phyloP scores from a whole-genome alignment of 2,888 invertebrate genomes.

The Melipona beecheii region DNA sequence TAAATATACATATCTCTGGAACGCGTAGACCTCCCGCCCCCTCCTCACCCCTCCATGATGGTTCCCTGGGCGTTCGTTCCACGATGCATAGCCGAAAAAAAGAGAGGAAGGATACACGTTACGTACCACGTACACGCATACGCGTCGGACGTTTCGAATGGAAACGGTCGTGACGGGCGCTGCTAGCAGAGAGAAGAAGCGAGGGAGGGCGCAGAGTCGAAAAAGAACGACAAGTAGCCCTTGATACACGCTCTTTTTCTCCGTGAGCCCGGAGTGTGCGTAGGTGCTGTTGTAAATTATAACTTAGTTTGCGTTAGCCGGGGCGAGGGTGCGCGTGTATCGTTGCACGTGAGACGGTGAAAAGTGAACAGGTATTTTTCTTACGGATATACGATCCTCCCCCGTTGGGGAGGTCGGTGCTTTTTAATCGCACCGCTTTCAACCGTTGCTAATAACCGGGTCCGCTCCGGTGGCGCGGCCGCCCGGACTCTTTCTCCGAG shows the following conservation, averaged over 20 bases:
- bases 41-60: neutral
- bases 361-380: conserved; percentile 49
- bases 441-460: conserved; percentile 8
- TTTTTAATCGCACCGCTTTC: conserved; percentile 22
- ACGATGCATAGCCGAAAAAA: conserved; percentile 36
- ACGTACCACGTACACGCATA: neutral
- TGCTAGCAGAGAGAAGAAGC: neutral
- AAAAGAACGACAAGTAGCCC: conserved; percentile 53
- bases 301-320: conserved; percentile 37
- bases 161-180: conserved; percentile 41
- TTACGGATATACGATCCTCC: conserved; percentile 21
- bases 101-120: conserved; percentile 20
- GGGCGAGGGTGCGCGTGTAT: neutral
- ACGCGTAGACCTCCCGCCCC: too few species aligned
- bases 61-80: neutral
- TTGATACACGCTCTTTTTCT: conserved; percentile 34
- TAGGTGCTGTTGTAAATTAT: conserved; percentile 56
- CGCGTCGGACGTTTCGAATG: conserved; percentile 26
- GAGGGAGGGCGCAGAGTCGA: conserved; percentile 16
- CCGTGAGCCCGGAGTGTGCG: neutral
- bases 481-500: conserved; percentile 1
- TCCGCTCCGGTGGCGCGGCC: too few species aligned
- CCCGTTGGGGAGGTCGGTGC: neutral
- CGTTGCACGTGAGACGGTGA: conserved; percentile 17
- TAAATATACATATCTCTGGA: conserved; percentile 58